A percentile compares a stretch with the other conserved stretches of the same genome.
Evolutionary conservation across 2,797 vertebrate genomes (phyloP).

Genomic region (Sylvia borin): DNA sequence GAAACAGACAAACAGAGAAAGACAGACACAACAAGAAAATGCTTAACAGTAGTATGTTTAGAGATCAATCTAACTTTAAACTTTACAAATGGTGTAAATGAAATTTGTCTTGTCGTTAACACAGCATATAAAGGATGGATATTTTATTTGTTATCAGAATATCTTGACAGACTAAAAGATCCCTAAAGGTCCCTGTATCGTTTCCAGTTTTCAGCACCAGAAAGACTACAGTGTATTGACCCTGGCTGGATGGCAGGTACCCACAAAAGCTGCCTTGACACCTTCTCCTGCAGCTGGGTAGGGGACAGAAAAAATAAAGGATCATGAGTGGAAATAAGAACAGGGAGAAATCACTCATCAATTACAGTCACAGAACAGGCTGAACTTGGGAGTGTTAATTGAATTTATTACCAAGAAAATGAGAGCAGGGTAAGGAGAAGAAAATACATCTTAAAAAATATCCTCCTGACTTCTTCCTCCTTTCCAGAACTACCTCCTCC

Average conservation of each 20-base stretch:
- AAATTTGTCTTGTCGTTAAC: neutral
- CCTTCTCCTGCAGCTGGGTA: neutral
- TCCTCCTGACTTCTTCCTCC: no score
- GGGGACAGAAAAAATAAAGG: neutral
- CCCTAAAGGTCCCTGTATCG: neutral
- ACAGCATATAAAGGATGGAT: neutral
- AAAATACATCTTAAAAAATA: neutral
- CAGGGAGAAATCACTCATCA: rapidly evolving
- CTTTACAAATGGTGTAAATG: neutral
- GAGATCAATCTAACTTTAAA: neutral
- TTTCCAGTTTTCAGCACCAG: neutral
- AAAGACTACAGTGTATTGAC: neutral
- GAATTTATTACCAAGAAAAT: neutral
- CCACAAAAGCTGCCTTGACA: rapidly evolving
- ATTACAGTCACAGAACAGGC: neutral
- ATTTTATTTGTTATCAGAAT: neutral
- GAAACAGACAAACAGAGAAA: neutral
- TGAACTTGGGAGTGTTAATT: neutral
- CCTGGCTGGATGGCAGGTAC: neutral
- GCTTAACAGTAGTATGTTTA: neutral
- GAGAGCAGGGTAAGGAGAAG: neutral
- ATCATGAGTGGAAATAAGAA: neutral
- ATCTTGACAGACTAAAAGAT: neutral
- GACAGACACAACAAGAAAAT: neutral
- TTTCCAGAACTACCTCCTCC: neutral